Base-by-base conservation (phyloP, 2,113 vertebrate genomes). In the Gallinago undulata region DNA sequence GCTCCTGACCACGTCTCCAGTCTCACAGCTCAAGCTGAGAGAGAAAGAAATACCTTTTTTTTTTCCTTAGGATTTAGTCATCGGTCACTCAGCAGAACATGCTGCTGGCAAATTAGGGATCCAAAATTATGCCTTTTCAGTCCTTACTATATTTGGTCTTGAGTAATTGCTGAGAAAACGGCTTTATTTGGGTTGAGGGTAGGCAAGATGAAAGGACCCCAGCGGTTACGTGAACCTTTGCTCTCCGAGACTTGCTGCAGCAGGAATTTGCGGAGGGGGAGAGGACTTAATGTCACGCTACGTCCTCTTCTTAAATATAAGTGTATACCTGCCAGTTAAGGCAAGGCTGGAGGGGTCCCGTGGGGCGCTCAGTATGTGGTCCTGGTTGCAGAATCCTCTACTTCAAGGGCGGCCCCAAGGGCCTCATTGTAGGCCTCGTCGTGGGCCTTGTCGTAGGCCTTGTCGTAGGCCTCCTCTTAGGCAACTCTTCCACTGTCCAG, bases 281-380 rank as follows among this genome's bases (percentile, higher is more conserved):
- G 53, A 9, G 5, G 64, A 35, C 13, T 39, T 66, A 17, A 30
- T 43, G 62, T 57, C 43, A 18, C 62, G 1, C 45, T 28, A 10
- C 3, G 3, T 60, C 19, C 33, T 27, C n/a, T 6, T 43, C 53
- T 35, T 51, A 10, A 50, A 59, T 48, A 28, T 4, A 33, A 25
- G 22, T 2, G 14, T 48, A 9, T 14, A 21, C 25, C 11, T 5
- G 8, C 12, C 9, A 4, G 22, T 37, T 45, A 19, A 22, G 47
- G 57, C 39, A 5, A 9, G 78, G 5, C 37, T 7, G 47, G 21
- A 27, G 55, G 31, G 39, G 7, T 55, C 30, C 41, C 28, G 25
- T 3, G 41, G 48, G n/a, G 31, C 30, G 1, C 43, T 33, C 6
- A 13, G 41, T 43, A 5, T 27, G 1, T 4, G 2, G 9, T 55